Percentiles rank a stretch among this genome's conserved stretches.
These are phyloP conservation scores for Podilymbus podiceps DNA, from an alignment of 2,113 vertebrate species.

Conservation along the genomic window DNA sequence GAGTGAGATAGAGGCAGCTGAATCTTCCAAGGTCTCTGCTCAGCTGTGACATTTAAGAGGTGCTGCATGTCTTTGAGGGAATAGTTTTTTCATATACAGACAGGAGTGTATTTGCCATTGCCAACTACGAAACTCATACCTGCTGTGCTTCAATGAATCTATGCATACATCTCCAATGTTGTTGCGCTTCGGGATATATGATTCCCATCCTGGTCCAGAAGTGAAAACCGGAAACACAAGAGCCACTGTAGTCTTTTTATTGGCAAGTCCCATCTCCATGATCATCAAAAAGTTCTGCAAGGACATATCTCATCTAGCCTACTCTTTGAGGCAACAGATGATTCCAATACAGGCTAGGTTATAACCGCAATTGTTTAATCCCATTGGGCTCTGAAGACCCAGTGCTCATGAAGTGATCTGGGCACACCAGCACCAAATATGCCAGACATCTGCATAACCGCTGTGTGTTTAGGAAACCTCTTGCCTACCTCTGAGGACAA, in stretches of 20 bases:
- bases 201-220: not conserved
- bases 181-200: not conserved
- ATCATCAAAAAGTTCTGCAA: not conserved
- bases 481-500: not conserved
- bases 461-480: not conserved
- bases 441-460: not conserved
- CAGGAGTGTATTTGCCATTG: not conserved
- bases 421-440: not conserved
- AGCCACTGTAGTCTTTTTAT: not conserved
- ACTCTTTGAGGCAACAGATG: not conserved
- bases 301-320: not conserved
- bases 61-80: not conserved
- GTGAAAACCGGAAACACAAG: not conserved
- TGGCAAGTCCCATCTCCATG: not conserved
- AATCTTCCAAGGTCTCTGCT: not conserved
- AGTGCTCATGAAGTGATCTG: not conserved
- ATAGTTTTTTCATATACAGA: not conserved
- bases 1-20: not conserved
- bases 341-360: not conserved
- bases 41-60: not conserved
- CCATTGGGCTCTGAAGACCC: not conserved
- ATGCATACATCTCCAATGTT: not conserved
- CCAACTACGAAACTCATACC: not conserved
- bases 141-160: not conserved
- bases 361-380: not conserved